These are phyloP conservation scores for Eueides isabella DNA, from an alignment of 1,140 invertebrate species.

Conservation along the genomic window DNA sequence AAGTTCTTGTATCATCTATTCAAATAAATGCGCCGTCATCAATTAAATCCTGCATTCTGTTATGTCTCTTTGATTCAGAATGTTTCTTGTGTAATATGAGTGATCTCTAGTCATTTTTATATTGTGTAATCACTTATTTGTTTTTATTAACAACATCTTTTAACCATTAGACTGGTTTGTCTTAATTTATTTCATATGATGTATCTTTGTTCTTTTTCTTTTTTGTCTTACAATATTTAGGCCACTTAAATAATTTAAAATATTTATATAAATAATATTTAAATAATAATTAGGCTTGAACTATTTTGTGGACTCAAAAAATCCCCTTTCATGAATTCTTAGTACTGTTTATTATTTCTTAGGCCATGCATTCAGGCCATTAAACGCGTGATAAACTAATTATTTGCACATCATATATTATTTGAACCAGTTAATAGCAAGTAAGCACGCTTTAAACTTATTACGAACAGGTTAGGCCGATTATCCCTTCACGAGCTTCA, in stretches of 20 bases:
- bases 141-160: slow-evolving; percentile 12
- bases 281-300: neutral
- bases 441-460: slow-evolving; percentile 33
- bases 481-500: slow-evolving; percentile 58
- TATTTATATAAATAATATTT: neutral
- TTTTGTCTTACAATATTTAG: neutral
- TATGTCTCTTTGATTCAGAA: slow-evolving; percentile 43
- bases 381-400: slow-evolving; percentile 29
- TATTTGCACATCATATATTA: slow-evolving; percentile 16
- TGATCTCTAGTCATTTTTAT: slow-evolving; percentile 37
- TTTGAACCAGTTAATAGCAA: neutral
- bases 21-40: slow-evolving; percentile 56
- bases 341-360: neutral
- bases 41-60: slow-evolving; percentile 57
- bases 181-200: slow-evolving; percentile 9
- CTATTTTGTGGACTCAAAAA: neutral
- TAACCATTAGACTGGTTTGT: neutral
- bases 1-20: slow-evolving; percentile 18
- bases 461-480: slow-evolving; percentile 52
- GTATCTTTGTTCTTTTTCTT: neutral
- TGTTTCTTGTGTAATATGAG: slow-evolving; percentile 26
- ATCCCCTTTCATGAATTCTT: neutral
- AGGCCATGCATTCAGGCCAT: slow-evolving; percentile 5
- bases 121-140: slow-evolving; percentile 19
- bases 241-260: neutral